Base-by-base conservation (phyloP, 2,797 vertebrate genomes). In the Lagodon rhomboides region DNA sequence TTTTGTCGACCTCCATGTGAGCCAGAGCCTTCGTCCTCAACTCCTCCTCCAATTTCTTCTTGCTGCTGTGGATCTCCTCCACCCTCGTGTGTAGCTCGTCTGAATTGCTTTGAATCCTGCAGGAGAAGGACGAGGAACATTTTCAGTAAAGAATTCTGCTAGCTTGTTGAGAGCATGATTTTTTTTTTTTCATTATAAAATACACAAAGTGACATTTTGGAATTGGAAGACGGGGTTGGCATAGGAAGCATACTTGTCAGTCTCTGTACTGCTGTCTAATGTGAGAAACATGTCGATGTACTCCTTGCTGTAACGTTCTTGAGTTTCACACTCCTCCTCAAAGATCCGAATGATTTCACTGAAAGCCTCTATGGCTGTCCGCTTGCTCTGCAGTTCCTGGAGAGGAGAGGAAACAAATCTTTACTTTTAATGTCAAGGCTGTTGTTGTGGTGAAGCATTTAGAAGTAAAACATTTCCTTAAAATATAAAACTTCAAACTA, bases 341-440 rank as follows among this genome's bases (percentile, higher is more conserved):
- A 98, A 98, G 91, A 98, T 98, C 88, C 97, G 97, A 90, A 98
- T 98, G 1, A 97, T 98, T 88, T 98, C 97, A 0, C 96, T 96
- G 91, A 98, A 98, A 73, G 97, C 97, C 81, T 98, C 97, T 0
- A 98, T 97, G 0, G 97, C 97, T 0, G 97, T 98, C 58, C 95
- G 95, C 80, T 98, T 98, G 95, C 97, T 97, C 86, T 98, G 97
- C 65, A 98, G 91, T 84, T 98, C 97, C 97, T 98, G 1, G 6
- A 46, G 12, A 56, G 23, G 12, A 67, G 17, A 67, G 8, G 2
- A 62, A 71, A 30, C 22, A 80, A n/a, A 41, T 22, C 0, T 20
- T 55, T 27, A 47, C 6, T 34, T 38, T 51, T 10, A 18, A 11
- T 59, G 16, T 18, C 12, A 58, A 66, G 6, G 12, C 8, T 54